phyloP scores from a whole-genome alignment of 2,113 vertebrate species.

The Oncorhynchus masou region DNA sequence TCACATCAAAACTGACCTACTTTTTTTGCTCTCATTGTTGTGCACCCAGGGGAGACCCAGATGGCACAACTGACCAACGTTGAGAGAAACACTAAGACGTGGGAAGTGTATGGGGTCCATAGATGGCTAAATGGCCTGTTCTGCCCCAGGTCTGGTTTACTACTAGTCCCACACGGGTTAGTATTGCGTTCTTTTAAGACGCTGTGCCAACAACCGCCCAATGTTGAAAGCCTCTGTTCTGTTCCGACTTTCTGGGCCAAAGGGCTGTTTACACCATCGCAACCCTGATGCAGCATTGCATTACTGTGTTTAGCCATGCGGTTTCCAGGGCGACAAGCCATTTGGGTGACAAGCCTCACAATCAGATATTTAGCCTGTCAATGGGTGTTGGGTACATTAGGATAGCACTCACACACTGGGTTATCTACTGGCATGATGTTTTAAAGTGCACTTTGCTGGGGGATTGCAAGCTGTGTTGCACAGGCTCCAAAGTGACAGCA shows the following conservation, averaged over 20 bases:
- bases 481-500: not conserved
- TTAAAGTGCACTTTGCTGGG: conserved; percentile 29
- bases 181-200: not conserved
- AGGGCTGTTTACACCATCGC: conserved; percentile 58
- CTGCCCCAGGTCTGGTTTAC: not conserved
- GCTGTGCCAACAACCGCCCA: not conserved
- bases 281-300: conserved; percentile 46
- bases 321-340: conserved; percentile 64
- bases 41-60: conserved; percentile 27
- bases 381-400: conserved; percentile 20
- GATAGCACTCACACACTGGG: conserved; percentile 31
- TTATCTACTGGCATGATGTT: conserved; percentile 24
- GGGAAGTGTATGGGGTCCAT: not conserved
- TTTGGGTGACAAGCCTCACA: conserved; percentile 44
- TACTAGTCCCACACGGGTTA: not conserved
- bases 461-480: not conserved
- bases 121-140: not conserved
- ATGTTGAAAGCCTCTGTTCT: not conserved
- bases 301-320: conserved; percentile 44
- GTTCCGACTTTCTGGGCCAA: conserved; percentile 28
- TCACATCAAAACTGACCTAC: conserved; percentile 64
- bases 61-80: conserved; percentile 30
- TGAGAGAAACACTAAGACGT: not conserved
- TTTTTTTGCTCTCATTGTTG: conserved; percentile 53
- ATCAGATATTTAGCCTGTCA: not conserved